These are phyloP conservation scores for Thalpophila matura DNA, from an alignment of 2,888 invertebrate genomes.

Conservation along the genomic window DNA sequence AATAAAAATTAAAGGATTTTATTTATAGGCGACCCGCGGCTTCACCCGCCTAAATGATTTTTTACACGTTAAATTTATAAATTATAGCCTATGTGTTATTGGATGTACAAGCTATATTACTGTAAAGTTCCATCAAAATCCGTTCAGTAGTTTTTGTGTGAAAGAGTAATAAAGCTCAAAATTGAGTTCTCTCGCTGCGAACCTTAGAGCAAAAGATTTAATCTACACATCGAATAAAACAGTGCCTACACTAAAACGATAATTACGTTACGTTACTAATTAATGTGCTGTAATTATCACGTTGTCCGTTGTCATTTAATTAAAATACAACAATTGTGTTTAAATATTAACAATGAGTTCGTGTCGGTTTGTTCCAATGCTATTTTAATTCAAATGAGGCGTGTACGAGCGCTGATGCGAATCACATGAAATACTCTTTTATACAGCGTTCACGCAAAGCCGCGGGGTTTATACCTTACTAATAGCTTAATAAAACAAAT, in stretches of 20 bases:
- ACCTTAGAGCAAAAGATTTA: no score
- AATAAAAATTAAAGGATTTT: no score
- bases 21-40: no score
- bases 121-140: no score
- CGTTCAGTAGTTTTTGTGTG: no score
- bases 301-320: slow-evolving; percentile 31
- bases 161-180: no score
- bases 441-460: slow-evolving; percentile 45
- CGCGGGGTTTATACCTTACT: slow-evolving; percentile 41
- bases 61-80: no score
- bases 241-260: slow-evolving; percentile 7
- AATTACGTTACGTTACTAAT: slow-evolving; percentile 19
- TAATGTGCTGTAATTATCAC: slow-evolving; percentile 28
- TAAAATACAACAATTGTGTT: slow-evolving; percentile 31
- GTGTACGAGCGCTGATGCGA: slow-evolving; percentile 22
- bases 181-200: no score
- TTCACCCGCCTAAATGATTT: no score
- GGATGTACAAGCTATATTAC: no score
- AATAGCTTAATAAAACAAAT: slow-evolving; percentile 55
- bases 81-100: no score
- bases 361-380: slow-evolving; percentile 28
- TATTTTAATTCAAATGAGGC: slow-evolving; percentile 56
- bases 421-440: slow-evolving; percentile 52
- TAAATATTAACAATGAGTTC: slow-evolving; percentile 32
- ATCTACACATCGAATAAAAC: no score